Evolutionary conservation across 2,888 invertebrate species (phyloP).

Genomic region (Eurytoma adleriae): DNA sequence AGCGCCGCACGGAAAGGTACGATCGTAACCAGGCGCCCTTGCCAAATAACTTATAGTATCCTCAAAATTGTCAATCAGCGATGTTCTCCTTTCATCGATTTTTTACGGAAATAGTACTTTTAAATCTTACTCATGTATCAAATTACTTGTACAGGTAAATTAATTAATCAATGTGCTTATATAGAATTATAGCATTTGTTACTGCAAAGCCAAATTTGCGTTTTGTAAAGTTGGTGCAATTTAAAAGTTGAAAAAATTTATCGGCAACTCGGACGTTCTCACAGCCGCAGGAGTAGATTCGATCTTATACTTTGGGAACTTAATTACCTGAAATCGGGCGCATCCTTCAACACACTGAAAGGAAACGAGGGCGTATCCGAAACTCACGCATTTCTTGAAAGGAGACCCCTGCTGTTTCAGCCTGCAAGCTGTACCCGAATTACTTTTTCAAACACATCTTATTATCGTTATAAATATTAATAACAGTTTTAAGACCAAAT

Average conservation of each 20-base stretch:
- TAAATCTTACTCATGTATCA: too few relatives aligned
- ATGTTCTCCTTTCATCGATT: too few relatives aligned
- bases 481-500: too few relatives aligned
- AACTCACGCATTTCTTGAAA: constrained; percentile 19
- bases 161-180: too few relatives aligned
- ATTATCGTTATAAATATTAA: constrained; percentile 1
- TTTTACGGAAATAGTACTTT: too few relatives aligned
- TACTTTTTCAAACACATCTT: constrained; percentile 15
- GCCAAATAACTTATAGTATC: background rate
- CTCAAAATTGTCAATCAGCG: too few relatives aligned
- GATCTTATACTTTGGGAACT: constrained; percentile 34
- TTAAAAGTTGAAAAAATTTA: too few relatives aligned
- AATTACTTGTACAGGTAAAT: too few relatives aligned
- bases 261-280: too few relatives aligned
- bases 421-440: background rate
- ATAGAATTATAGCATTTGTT: too few relatives aligned
- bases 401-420: constrained; percentile 7
- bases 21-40: background rate
- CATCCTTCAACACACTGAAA: constrained; percentile 33
- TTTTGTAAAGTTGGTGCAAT: too few relatives aligned
- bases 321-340: constrained; percentile 46
- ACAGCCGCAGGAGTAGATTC: constrained; percentile 8
- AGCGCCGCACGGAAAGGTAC: background rate
- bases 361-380: constrained; percentile 38
- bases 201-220: too few relatives aligned